phyloP scores from a whole-genome alignment of 2,797 vertebrate species.

The Clamator glandarius region DNA sequence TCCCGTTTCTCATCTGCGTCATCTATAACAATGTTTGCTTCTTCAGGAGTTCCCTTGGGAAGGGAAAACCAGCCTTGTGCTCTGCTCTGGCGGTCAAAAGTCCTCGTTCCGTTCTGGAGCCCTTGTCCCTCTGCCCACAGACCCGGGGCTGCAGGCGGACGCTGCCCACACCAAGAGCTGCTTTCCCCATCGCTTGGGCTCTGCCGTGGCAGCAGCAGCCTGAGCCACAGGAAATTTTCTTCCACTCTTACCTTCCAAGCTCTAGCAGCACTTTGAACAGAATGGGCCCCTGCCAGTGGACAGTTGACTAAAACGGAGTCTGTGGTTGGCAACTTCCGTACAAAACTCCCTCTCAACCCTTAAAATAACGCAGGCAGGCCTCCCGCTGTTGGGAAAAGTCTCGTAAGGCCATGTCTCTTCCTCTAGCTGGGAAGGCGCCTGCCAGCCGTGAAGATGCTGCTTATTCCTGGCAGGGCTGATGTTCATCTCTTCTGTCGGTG shows the following conservation, averaged over 20 bases:
- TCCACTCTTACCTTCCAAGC: neutral
- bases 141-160: neutral
- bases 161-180: neutral
- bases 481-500: neutral
- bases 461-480: neutral
- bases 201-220: neutral
- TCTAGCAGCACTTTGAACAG: neutral
- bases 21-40: neutral
- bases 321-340: neutral
- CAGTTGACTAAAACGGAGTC: neutral
- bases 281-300: fast-evolving
- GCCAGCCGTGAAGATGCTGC: neutral
- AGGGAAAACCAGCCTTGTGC: neutral
- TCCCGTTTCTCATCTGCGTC: neutral
- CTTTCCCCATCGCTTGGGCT: neutral
- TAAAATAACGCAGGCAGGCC: neutral
- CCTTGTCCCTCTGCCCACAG: neutral
- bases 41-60: neutral
- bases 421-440: neutral
- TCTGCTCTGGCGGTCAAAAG: neutral
- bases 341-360: neutral
- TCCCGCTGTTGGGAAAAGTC: neutral
- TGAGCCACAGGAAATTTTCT: neutral
- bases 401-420: neutral
- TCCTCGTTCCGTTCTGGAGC: neutral